Evolutionary conservation across 2,888 invertebrate genomes (phyloP), one percentile per base, ranked within the genome.

Genomic region (Camponotus fellah): DNA sequence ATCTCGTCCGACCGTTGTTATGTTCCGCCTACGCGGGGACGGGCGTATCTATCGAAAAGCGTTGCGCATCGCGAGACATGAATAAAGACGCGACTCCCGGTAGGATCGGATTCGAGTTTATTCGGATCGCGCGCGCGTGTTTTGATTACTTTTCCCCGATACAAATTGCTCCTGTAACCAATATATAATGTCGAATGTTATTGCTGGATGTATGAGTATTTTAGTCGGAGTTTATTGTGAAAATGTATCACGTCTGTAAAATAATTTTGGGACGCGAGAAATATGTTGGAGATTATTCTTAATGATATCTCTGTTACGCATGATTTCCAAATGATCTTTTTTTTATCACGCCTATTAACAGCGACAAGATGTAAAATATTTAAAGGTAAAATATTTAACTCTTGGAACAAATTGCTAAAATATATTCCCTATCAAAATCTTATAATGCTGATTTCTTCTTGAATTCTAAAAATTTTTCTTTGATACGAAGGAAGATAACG

Each of bases 401-500:
- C 9, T 53, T 56, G 17, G 12, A 32, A 56, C 3, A 14, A 49
- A 2, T 26, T n/a, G 46, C 26, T 34, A 14, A 68, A 43, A 26
- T n/a, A 53, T 43, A 71, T 37, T 53, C 71, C 68, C 71, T 77
- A 21, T 72, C 74, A 77, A 85, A 49, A 60, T 77, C 17, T 2
- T 60, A 49, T 68, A 75, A 66, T 43, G 64, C 14, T 37, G 62
- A 32, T 83, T 62, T 53, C 83, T 82, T 81, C 75, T 85, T 83
- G 58, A 64, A 74, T 85, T 83, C 75, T 62, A 68, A 76, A 85
- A 74, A 82, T 89, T 72, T 89, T 77, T 77, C 75, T 84, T 86
- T 86, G 79, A 82, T 69, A 79, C 62, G 62, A 86, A 83, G 66
- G 60, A 72, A 65, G 83, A 83, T 85, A 89, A 89, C 82, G 71